Conservation (phyloP, 2,797 vertebrate genomes). For the Fringilla coelebs region DNA sequence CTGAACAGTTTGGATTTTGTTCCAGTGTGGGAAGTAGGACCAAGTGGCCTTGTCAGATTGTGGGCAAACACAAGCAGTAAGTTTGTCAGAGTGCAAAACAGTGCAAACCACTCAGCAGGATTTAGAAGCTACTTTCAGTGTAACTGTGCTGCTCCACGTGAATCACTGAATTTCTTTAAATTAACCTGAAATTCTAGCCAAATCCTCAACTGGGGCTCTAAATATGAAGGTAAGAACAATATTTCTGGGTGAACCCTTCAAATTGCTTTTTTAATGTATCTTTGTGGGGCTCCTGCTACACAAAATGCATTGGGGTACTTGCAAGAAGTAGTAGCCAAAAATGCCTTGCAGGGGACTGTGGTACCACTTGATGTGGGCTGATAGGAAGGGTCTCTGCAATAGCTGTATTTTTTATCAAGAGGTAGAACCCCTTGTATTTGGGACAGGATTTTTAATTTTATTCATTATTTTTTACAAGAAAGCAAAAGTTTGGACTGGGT, state of each 20-base stretch:
- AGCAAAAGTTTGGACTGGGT: not conserved
- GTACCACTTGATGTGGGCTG: not conserved
- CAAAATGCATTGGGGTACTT: accelerated
- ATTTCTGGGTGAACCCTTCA: not conserved
- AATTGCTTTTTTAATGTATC: not conserved
- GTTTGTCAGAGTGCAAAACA: not conserved
- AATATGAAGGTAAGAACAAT: not conserved
- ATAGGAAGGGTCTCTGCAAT: not conserved
- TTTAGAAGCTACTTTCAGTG: not conserved
- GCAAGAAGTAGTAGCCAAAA: not conserved
- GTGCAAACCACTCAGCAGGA: not conserved
- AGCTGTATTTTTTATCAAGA: not conserved
- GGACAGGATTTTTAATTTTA: not conserved
- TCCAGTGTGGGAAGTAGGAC: not conserved
- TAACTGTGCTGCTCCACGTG: not conserved
- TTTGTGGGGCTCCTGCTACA: not conserved
- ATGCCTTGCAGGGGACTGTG: not conserved
- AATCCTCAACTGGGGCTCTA: not conserved
- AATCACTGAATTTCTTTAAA: not conserved
- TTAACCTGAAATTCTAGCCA: not conserved
- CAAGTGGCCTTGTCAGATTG: not conserved
- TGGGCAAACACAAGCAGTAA: not conserved
- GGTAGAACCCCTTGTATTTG: not conserved
- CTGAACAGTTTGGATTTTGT: not conserved
- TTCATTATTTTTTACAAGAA: not conserved